phyloP scores from a whole-genome alignment of 2,888 invertebrate species.

The Morpho helenor region DNA sequence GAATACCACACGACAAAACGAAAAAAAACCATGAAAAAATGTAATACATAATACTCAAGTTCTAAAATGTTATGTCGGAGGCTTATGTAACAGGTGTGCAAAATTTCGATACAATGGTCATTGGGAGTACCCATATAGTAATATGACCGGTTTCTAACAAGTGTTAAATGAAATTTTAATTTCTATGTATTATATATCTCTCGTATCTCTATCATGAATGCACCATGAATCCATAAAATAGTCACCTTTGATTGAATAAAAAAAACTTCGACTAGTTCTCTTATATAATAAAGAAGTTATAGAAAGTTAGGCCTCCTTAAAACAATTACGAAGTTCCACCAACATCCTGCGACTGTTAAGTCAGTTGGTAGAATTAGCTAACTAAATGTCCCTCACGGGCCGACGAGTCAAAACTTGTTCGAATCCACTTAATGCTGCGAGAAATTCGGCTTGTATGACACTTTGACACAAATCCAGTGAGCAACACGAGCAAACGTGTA shows the following conservation, averaged over 20 bases:
- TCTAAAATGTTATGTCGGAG: no score
- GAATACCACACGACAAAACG: background rate
- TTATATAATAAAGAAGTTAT: background rate
- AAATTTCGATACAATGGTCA: no score
- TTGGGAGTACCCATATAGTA: no score
- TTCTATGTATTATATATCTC: no score
- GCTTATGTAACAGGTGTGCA: no score
- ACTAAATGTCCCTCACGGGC: background rate
- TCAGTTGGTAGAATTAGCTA: background rate
- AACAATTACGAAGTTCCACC: background rate
- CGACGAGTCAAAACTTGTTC: constrained; percentile 9
- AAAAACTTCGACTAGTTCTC: no score
- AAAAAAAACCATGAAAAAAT: background rate
- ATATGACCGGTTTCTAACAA: no score
- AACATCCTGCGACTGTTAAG: background rate
- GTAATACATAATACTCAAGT: no score
- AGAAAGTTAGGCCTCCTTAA: background rate
- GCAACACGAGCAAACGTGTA: background rate
- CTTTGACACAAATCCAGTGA: constrained; percentile 7
- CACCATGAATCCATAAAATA: no score
- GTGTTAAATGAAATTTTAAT: no score
- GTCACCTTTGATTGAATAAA: no score
- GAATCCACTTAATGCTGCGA: constrained; percentile 8
- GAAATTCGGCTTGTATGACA: constrained; percentile 9
- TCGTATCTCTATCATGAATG: no score